Conservation (phyloP, 2,113 vertebrate genomes). For the Oenanthe oenanthe region DNA sequence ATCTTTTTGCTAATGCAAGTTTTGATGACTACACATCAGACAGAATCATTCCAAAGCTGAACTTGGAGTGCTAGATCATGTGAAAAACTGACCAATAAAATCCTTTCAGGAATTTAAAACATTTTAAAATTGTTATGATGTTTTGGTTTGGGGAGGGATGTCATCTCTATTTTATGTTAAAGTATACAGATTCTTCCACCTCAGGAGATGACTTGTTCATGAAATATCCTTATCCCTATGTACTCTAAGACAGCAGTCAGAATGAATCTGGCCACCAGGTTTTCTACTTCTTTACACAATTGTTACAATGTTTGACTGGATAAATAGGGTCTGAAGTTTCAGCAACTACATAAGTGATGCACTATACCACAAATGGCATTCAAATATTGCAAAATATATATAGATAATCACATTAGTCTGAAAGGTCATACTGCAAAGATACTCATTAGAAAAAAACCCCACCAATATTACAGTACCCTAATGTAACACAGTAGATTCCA, state of each 20-base stretch:
- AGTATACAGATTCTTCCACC: not conserved
- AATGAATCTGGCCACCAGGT: not conserved
- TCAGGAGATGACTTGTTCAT: not conserved
- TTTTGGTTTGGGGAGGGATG: not conserved
- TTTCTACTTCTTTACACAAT: not conserved
- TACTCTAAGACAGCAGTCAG: not conserved
- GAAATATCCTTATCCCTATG: not conserved
- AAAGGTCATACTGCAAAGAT: not conserved
- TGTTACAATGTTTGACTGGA: not conserved
- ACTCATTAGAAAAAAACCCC: not conserved
- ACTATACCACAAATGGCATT: not conserved
- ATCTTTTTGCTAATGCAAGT: not conserved
- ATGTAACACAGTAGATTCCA: not conserved
- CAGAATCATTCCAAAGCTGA: not conserved
- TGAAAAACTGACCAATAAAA: not conserved
- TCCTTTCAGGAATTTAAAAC: not conserved
- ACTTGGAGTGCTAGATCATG: not conserved
- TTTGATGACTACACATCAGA: not conserved
- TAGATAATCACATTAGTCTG: not conserved
- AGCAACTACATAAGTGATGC: not conserved
- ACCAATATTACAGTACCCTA: not conserved
- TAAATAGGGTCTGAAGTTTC: not conserved
- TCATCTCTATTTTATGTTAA: not conserved
- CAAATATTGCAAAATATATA: not conserved
- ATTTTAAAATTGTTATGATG: not conserved